Conservation (phyloP, 1,140 invertebrate genomes). For the Drosophila leontia region DNA sequence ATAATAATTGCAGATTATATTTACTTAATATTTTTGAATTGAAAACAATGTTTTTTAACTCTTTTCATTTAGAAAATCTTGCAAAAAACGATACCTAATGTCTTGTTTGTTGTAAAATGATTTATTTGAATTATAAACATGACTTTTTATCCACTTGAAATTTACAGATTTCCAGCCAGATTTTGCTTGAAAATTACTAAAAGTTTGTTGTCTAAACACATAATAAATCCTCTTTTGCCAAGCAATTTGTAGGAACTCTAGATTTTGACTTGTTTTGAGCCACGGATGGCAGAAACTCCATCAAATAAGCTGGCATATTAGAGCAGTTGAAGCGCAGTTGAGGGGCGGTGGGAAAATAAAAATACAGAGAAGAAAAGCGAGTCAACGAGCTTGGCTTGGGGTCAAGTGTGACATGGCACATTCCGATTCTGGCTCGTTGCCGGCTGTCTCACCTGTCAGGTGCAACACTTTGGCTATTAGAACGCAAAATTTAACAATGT, state of each 20-base stretch:
- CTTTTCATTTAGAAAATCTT: background rate
- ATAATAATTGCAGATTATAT: background rate
- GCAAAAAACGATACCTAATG: no score
- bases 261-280: slow-evolving; percentile 1
- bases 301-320: slow-evolving; percentile 63
- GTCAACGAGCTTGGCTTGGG: slow-evolving; percentile 45
- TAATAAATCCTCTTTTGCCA: slow-evolving; percentile 28
- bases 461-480: slow-evolving; percentile 76
- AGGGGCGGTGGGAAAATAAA: background rate
- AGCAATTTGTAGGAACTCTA: slow-evolving; percentile 45
- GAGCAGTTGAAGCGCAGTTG: slow-evolving; percentile 38
- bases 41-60: background rate
- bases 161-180: background rate
- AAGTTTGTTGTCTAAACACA: background rate
- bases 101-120: no score
- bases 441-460: slow-evolving; percentile 36
- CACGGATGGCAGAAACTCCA: slow-evolving; percentile 25
- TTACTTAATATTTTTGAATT: background rate
- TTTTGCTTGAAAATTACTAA: background rate
- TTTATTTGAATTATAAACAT: background rate
- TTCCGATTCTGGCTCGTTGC: slow-evolving; percentile 57
- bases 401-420: slow-evolving; percentile 67
- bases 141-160: background rate
- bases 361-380: slow-evolving; percentile 27
- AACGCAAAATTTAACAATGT: slow-evolving; percentile 77